Evolutionary conservation across 2,113 vertebrate species (phyloP).

Genomic region (Ptychochromis oligacanthus): DNA sequence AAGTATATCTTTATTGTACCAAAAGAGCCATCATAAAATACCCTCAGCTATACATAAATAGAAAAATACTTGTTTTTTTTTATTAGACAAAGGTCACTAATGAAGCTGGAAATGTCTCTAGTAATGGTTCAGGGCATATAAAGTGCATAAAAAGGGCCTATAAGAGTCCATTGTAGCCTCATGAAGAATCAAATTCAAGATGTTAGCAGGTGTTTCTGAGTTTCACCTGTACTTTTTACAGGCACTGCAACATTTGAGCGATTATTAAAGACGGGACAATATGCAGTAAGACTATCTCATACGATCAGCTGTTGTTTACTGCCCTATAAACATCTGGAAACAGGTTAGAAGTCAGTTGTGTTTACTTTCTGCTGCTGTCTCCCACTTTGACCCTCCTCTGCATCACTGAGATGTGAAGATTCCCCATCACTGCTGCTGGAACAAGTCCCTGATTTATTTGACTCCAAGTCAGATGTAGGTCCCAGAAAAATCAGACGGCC

Average conservation of each 20-base stretch:
- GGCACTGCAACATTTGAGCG: constrained; percentile 31
- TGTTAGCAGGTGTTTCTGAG: neutral
- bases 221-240: constrained; percentile 4
- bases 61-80: constrained; percentile 61
- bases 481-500: constrained; percentile 75
- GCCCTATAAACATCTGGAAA: neutral
- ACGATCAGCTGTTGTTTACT: neutral
- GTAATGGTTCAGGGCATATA: constrained; percentile 65
- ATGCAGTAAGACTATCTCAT: neutral
- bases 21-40: constrained; percentile 65
- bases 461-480: constrained; percentile 60
- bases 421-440: constrained; percentile 81
- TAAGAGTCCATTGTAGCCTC: constrained; percentile 29
- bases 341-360: neutral
- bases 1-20: constrained; percentile 66
- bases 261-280: neutral
- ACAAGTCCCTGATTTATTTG: constrained; percentile 45
- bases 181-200: constrained; percentile 4
- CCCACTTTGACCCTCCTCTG: constrained; percentile 71
- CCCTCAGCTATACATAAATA: constrained; percentile 75
- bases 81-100: constrained; percentile 43
- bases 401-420: constrained; percentile 79
- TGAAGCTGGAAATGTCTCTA: constrained; percentile 37
- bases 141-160: constrained; percentile 77
- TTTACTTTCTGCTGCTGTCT: constrained; percentile 51